These are phyloP conservation scores for Gymnoscopelus braueri DNA, from an alignment of 2,797 vertebrate species.

Conservation along the genomic window DNA sequence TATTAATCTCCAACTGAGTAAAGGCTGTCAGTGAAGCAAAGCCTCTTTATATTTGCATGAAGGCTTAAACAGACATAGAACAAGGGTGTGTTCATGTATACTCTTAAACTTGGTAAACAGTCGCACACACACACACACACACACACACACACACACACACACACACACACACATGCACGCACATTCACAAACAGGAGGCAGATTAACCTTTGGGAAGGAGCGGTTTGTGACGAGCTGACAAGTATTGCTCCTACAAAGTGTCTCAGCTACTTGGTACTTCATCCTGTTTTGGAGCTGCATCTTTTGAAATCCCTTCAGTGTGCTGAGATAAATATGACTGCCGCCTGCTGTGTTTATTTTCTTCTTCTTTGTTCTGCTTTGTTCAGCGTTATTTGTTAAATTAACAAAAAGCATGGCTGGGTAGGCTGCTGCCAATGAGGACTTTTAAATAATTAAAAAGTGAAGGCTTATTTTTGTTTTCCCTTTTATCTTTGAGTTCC, in stretches of 20 bases:
- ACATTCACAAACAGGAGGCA: conserved; percentile 7
- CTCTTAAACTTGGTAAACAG: conserved; percentile 44
- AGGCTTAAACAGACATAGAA: conserved; percentile 10
- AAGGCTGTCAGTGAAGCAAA: background rate
- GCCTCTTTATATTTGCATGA: conserved; percentile 21
- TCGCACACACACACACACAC: conserved; percentile 9
- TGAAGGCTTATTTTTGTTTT: conserved; percentile 4
- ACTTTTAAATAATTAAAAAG: background rate
- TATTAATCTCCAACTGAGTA: conserved; percentile 32
- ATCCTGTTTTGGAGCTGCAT: conserved; percentile 15
- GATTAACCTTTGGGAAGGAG: conserved; percentile 56
- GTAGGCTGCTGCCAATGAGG: background rate
- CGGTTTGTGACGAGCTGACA: conserved; percentile 25
- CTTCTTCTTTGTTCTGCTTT: conserved; percentile 15
- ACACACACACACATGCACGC: conserved; percentile 5
- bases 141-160: conserved; percentile 7
- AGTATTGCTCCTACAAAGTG: conserved; percentile 27
- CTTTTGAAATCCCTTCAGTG: conserved; percentile 41
- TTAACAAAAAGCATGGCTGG: background rate
- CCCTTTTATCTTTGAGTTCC: background rate
- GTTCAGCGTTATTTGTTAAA: conserved; percentile 14
- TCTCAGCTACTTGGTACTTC: conserved; percentile 31
- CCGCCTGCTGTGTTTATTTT: conserved; percentile 5
- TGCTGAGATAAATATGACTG: conserved; percentile 23
- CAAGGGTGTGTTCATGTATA: conserved; percentile 25